phyloP scores from a whole-genome alignment of 2,797 vertebrate genomes.

The Podarcis siculus region DNA sequence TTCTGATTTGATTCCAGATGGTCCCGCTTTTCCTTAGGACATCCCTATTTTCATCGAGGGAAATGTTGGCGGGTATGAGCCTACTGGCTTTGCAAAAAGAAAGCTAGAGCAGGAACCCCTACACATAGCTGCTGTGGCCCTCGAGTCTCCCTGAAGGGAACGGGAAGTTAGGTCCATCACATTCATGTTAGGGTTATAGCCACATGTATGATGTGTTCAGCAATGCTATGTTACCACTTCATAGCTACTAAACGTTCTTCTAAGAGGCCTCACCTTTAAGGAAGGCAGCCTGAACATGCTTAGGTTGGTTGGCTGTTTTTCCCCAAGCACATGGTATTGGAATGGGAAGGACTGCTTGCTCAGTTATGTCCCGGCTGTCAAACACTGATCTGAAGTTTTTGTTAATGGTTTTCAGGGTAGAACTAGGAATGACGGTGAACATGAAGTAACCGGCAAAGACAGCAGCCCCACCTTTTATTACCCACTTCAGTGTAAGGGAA shows the following conservation, averaged over 20 bases:
- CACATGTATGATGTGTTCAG: slow-evolving; percentile 4
- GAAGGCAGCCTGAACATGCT: neutral
- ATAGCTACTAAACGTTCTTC: neutral
- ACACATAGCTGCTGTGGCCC: neutral
- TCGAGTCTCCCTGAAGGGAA: neutral
- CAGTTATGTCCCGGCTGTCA: too few species aligned
- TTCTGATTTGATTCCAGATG: too few species aligned
- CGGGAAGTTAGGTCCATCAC: neutral
- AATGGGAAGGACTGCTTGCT: neutral
- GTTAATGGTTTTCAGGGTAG: neutral
- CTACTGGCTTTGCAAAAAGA: too few species aligned
- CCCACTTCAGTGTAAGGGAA: neutral
- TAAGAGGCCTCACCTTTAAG: neutral
- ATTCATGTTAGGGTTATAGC: neutral
- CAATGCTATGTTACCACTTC: neutral
- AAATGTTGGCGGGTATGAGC: too few species aligned
- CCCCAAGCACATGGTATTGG: neutral
- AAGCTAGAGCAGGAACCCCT: neutral
- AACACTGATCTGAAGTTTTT: neutral
- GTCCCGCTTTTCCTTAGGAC: too few species aligned
- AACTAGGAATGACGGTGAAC: neutral
- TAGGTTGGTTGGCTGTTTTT: neutral
- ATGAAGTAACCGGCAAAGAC: neutral
- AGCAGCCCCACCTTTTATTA: neutral
- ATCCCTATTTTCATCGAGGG: too few species aligned